Conservation (phyloP, 30 jellyfish, hydroid and myxozoan species). For the Sanderia malayensis region DNA sequence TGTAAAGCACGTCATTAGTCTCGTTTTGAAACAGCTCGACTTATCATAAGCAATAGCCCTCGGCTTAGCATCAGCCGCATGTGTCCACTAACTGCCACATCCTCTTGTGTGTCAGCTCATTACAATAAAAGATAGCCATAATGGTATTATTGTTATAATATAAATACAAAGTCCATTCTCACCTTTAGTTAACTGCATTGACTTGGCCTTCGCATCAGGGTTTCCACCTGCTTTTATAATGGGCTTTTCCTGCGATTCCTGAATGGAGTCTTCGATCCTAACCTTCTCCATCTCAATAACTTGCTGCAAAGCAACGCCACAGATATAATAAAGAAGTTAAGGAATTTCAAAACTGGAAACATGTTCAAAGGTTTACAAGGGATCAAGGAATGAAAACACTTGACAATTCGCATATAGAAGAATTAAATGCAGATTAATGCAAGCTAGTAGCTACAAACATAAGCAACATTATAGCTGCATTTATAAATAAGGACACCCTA, state of each 20-base stretch:
- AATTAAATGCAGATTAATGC: too few relatives aligned
- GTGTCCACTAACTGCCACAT: neutral
- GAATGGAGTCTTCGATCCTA: conserved; percentile 24
- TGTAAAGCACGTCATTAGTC: neutral
- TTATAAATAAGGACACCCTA: too few relatives aligned
- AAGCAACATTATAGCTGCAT: too few relatives aligned
- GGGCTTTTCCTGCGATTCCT: neutral
- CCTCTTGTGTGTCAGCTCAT: neutral
- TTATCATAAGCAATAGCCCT: neutral
- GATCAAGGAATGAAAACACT: neutral
- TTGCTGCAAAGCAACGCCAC: too few relatives aligned
- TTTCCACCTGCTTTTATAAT: conserved; percentile 9
- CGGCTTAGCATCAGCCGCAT: neutral
- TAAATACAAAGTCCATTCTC: too few relatives aligned
- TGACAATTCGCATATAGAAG: too few relatives aligned
- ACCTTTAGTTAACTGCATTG: conserved; percentile 63
- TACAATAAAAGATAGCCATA: too few relatives aligned
- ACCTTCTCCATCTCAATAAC: conserved; percentile 24
- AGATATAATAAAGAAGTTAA: too few relatives aligned
- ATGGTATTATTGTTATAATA: too few relatives aligned
- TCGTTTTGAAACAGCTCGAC: neutral
- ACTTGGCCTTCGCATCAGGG: conserved; percentile 31
- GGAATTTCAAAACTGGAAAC: too few relatives aligned
- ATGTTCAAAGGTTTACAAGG: too few relatives aligned
- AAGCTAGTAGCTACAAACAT: too few relatives aligned